Base-by-base conservation (phyloP, 2,888 invertebrate genomes). In the Sinodicranocentrus sp. region DNA sequence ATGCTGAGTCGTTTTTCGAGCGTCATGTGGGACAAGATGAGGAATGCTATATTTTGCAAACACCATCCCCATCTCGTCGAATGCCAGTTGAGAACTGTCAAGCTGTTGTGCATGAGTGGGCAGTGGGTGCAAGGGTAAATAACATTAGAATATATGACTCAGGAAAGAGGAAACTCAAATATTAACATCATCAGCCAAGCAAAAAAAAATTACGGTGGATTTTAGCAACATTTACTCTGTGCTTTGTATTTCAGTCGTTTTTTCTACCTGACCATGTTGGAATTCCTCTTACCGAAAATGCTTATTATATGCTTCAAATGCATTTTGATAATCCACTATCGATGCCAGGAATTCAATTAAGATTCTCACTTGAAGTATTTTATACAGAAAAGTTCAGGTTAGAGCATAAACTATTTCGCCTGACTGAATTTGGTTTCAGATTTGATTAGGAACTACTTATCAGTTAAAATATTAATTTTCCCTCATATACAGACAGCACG, bases 201-300 rank as follows among this genome's bases (percentile, higher is more conserved):
- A n/a, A n/a, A n/a, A n/a, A n/a, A n/a, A n/a, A n/a, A n/a, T n/a
- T n/a, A n/a, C n/a, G n/a, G n/a, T n/a, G n/a, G n/a, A n/a, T n/a
- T n/a, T n/a, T n/a, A n/a, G n/a, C n/a, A n/a, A n/a, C n/a, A n/a
- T n/a, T n/a, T n/a, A n/a, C n/a, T n/a, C n/a, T n/a, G n/a, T n/a
- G n/a, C n/a, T n/a, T n/a, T n/a, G n/a, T n/a, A n/a, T n/a, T n/a
- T n/a, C n/a, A 84, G 76, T 57, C 84, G 0, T 21, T 61, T 5
- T 63, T 80, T n/a, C 71, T 80, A 15, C 84, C 84, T 6, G 75
- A 79, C 0, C 84, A 84, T 25, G 84, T 84, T 25, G 84, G 84
- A 8, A 21, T 75, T n/a, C 75, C 84, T 1, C 10, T 84, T 17
- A 44, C 44, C 0, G 28, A 44, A 6, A 65, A 80, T 52, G 6